Base-by-base conservation (phyloP, 2,888 invertebrate genomes). In the Mythimna pallens region DNA sequence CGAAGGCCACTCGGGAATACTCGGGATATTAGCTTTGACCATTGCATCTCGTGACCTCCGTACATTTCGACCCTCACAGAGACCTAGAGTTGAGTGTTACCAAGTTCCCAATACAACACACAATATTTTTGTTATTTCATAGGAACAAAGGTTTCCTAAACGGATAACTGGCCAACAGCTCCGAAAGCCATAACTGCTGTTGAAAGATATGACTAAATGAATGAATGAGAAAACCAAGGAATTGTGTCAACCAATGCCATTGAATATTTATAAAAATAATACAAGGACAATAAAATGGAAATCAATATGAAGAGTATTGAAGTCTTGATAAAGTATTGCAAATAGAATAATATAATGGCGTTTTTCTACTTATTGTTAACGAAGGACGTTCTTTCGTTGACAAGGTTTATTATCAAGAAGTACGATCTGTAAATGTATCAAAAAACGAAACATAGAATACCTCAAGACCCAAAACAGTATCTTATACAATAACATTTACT, bases 81-180 rank as follows among this genome's bases (percentile, higher is more conserved):
- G 76, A 34, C 81, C 78, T 80, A 65, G 76, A 67, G 65, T 25
- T 20, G n/a, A 74, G 55, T 65, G 40, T 79, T 71, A 14, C 54
- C 17, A 73, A 52, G 62, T 52, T 61, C 43, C 61, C 22, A 34
- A 47, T 59, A 64, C 55, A 61, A 36, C 64, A 22, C 10, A 34
- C 50, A 36, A 63, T 40, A 57, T 36, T 20, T 30, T 65, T 6
- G 14, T 20, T 66, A 58, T 58, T 65, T 30, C 30, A 34, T n/a
- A 59, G 9, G 9, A 9, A 0, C n/a, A 22, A 63, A 73, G 52
- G 55, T 62, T 67, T 9, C 22, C 36, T 77, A 47, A 55, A 55
- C 40, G 10, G 12, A 77, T 69, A 66, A 3, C 6, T 76, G 14
- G 12, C 30, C 22, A 30, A n/a, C 61, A 17, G 20, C 8, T 70